These are phyloP conservation scores for Mobula birostris DNA, from an alignment of 2,113 vertebrate species.

Conservation along the genomic window DNA sequence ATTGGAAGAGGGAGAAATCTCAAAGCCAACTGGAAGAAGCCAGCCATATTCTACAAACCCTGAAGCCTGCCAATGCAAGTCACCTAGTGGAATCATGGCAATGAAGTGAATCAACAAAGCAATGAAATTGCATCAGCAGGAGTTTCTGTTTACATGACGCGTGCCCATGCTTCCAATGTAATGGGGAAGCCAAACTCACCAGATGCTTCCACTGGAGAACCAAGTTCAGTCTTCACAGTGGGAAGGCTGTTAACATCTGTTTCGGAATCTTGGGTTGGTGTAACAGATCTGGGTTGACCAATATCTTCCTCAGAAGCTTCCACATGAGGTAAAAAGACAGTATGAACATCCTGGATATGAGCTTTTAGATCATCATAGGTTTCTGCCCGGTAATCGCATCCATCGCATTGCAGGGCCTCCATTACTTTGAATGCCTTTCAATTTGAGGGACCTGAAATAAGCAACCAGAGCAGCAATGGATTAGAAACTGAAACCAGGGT, in stretches of 20 bases:
- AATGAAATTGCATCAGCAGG: background rate
- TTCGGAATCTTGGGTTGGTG: conserved; percentile 66
- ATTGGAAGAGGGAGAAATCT: background rate
- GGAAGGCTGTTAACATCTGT: conserved; percentile 74
- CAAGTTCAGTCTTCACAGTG: conserved; percentile 75
- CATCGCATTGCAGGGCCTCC: conserved; percentile 97
- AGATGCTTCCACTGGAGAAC: conserved; percentile 70
- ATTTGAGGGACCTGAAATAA: conserved; percentile 75
- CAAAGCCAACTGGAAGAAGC: background rate
- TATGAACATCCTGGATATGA: conserved; percentile 97
- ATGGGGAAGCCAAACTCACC: conserved; percentile 56
- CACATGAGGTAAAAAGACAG: conserved; percentile 88
- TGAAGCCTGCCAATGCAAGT: conserved; percentile 14
- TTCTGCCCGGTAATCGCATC: conserved; percentile 94
- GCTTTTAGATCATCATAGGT: conserved; percentile 90
- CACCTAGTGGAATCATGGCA: background rate
- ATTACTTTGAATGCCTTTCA: conserved; percentile 73
- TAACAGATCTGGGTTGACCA: conserved; percentile 60
- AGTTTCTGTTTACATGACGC: background rate
- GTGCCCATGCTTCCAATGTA: background rate
- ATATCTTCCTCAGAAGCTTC: conserved; percentile 74
- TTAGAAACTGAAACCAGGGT: conserved; percentile 37
- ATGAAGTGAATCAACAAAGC: conserved; percentile 5
- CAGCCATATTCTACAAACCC: background rate
- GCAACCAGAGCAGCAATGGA: background rate